These are phyloP conservation scores for Hippolais icterina DNA, from an alignment of 2,113 vertebrate genomes.

Conservation along the genomic window DNA sequence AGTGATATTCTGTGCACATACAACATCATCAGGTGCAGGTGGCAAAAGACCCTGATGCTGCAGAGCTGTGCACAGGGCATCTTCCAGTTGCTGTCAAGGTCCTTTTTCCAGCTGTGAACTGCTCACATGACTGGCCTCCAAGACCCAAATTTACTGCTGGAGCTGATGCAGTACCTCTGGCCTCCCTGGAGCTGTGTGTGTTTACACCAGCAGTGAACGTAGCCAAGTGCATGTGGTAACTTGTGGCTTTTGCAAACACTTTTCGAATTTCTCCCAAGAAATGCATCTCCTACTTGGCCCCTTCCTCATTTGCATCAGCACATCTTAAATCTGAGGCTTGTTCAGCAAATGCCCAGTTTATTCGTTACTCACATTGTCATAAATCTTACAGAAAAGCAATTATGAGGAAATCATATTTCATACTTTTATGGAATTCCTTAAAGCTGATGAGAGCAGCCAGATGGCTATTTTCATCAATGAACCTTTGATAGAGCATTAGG, in stretches of 20 bases:
- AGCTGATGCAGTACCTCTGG: background rate
- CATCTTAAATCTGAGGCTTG: slow-evolving; percentile 35
- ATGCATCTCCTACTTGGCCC: background rate
- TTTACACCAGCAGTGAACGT: background rate
- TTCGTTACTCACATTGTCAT: slow-evolving; percentile 42
- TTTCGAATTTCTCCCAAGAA: background rate
- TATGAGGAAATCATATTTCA: slow-evolving; percentile 56
- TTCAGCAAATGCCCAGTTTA: slow-evolving; percentile 55
- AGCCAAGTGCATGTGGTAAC: background rate
- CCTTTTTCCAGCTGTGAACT: background rate
- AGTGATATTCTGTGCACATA: background rate
- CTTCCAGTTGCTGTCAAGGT: background rate
- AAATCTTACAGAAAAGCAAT: slow-evolving; percentile 53
- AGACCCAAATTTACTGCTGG: background rate
- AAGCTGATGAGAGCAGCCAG: slow-evolving; percentile 64
- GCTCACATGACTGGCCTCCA: background rate
- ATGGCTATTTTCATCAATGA: slow-evolving; percentile 68
- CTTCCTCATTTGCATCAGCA: slow-evolving; percentile 15
- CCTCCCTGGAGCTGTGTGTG: background rate
- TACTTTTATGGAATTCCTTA: slow-evolving; percentile 65
- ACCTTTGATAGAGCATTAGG: slow-evolving; percentile 69
- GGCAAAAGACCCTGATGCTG: background rate
- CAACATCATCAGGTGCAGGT: background rate
- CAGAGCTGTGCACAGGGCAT: background rate
- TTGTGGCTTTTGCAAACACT: background rate